phyloP scores from a whole-genome alignment of 2,113 vertebrate genomes.

The Dasyprocta punctata region DNA sequence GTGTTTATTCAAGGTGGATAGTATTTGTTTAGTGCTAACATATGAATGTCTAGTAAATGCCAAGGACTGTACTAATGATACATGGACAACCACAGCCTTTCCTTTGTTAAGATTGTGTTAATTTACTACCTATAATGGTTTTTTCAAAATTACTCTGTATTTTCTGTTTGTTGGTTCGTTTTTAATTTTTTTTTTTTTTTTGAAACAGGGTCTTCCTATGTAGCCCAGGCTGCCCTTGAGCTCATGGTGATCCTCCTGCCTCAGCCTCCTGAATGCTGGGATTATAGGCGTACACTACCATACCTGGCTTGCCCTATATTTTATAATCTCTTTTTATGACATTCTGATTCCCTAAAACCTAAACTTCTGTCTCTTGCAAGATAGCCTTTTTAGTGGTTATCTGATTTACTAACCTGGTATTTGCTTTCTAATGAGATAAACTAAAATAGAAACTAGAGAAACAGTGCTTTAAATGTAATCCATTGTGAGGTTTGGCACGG shows the following conservation, averaged over 20 bases:
- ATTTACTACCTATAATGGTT: background rate
- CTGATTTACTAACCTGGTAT: conserved; percentile 47
- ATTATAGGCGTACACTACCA: background rate
- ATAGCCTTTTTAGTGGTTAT: background rate
- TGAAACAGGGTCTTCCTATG: background rate
- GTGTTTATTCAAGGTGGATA: background rate
- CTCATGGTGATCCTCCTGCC: background rate
- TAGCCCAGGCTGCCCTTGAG: background rate
- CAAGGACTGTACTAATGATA: background rate
- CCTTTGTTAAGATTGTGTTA: background rate
- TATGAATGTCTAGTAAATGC: background rate
- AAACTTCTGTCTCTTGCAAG: conserved; percentile 5
- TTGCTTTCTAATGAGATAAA: conserved; percentile 70
- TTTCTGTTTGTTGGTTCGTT: background rate
- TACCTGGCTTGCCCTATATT: background rate
- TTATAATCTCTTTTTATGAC: conserved; percentile 24
- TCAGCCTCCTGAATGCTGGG: background rate
- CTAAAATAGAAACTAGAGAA: conserved; percentile 47
- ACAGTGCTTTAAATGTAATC: background rate
- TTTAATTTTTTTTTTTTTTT: background rate
- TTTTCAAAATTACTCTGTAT: conserved; percentile 15
- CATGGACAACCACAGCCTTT: background rate
- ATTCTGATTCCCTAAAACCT: conserved; percentile 53
- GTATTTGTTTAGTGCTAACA: conserved; percentile 29
- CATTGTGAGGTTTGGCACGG: background rate